Conservation (phyloP, 2,113 vertebrate genomes). For the Rhinoderma darwinii region DNA sequence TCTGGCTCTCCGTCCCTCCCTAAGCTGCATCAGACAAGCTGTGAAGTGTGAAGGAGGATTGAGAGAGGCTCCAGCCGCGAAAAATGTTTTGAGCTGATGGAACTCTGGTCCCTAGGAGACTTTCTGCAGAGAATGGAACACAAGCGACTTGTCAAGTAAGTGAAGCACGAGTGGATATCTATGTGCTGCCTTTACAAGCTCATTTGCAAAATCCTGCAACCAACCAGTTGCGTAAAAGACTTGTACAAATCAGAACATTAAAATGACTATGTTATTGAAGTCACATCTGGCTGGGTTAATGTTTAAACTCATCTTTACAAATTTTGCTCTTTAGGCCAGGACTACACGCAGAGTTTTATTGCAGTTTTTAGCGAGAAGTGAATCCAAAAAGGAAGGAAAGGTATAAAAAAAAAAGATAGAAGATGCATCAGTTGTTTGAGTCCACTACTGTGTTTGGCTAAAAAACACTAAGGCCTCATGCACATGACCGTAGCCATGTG, state of each 20-base stretch:
- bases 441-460: too few species aligned
- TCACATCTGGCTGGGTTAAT: constrained; percentile 3
- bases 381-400: too few species aligned
- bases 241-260: constrained; percentile 15
- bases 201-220: not conserved
- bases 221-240: not conserved
- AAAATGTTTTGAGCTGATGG: constrained; percentile 47
- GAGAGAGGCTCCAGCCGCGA: constrained; percentile 13
- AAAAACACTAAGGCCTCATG: too few species aligned
- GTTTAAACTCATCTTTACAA: not conserved
- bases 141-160: constrained; percentile 40
- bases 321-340: not conserved
- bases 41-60: constrained; percentile 54
- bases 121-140: constrained; percentile 39
- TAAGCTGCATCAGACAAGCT: constrained; percentile 40
- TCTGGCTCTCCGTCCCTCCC: constrained; percentile 2
- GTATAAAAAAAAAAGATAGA: too few species aligned
- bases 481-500: too few species aligned
- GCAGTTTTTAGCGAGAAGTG: too few species aligned
- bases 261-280: not conserved
- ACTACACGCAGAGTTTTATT: too few species aligned
- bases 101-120: constrained; percentile 33
- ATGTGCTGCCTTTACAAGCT: constrained; percentile 4
- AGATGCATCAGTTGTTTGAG: too few species aligned
- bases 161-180: not conserved